Conservation (phyloP, 2,888 invertebrate species). For the Protodeltote pygarga region DNA sequence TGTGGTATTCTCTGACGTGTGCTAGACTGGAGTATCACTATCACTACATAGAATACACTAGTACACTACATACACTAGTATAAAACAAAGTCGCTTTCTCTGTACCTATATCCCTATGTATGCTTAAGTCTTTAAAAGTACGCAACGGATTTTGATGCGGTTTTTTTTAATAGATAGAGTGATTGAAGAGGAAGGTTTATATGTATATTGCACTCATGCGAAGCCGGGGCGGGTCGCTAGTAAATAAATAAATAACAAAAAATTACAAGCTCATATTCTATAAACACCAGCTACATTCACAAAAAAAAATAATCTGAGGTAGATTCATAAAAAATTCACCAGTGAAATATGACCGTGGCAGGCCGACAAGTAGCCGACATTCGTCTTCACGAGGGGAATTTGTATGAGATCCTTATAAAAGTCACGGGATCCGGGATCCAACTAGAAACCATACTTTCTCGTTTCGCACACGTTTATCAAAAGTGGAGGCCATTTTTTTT, state of each 20-base stretch:
- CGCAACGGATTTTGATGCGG: too few species aligned
- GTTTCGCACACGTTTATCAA: slow-evolving; percentile 55
- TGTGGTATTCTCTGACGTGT: not conserved
- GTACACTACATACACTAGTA: too few species aligned
- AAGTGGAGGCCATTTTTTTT: slow-evolving; percentile 35
- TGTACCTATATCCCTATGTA: too few species aligned
- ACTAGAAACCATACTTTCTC: slow-evolving; percentile 58
- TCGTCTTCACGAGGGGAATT: slow-evolving; percentile 63
- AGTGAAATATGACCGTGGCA: slow-evolving; percentile 65
- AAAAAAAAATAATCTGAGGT: slow-evolving; percentile 51
- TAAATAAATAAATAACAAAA: not conserved
- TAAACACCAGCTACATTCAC: slow-evolving; percentile 12
- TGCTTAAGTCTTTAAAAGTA: too few species aligned
- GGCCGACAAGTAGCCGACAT: slow-evolving; percentile 70
- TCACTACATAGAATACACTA: too few species aligned
- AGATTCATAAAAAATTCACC: slow-evolving; percentile 69
- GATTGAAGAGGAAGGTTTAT: too few species aligned
- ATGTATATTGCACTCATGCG: too few species aligned
- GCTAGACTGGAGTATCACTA: too few species aligned
- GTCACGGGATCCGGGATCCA: slow-evolving; percentile 57
- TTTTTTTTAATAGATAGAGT: too few species aligned
- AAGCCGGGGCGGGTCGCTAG: too few species aligned
- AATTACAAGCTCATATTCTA: not conserved
- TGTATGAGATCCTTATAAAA: slow-evolving; percentile 62
- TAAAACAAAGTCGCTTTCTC: too few species aligned